phyloP scores from a whole-genome alignment of 2,797 vertebrate genomes.

The Hozukius guyotensis region DNA sequence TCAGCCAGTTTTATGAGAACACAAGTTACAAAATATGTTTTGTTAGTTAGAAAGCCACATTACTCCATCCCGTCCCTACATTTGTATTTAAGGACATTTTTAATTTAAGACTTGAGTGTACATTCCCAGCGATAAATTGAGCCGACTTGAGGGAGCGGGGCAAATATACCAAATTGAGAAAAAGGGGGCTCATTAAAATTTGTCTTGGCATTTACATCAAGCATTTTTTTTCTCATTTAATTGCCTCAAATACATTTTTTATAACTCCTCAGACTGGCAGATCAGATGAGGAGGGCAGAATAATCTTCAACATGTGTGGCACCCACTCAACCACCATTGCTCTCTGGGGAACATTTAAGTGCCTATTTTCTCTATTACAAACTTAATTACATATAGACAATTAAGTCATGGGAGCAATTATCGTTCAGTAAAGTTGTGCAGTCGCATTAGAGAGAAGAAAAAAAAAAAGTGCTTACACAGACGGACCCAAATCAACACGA shows the following conservation, averaged over 20 bases:
- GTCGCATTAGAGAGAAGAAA: conserved; percentile 19
- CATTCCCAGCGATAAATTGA: conserved; percentile 64
- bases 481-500: conserved; percentile 60
- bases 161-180: conserved; percentile 60
- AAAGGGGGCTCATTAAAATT: conserved; percentile 74
- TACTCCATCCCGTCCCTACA: conserved; percentile 46
- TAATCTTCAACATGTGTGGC: conserved; percentile 85
- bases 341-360: conserved; percentile 76
- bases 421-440: conserved; percentile 60
- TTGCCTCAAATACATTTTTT: conserved; percentile 81
- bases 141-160: conserved; percentile 53
- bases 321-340: conserved; percentile 67
- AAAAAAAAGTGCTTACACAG: conserved; percentile 46
- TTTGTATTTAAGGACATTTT: conserved; percentile 69
- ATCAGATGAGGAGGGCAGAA: conserved; percentile 72
- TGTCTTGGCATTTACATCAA: conserved; percentile 77
- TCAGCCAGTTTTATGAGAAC: conserved; percentile 44
- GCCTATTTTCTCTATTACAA: conserved; percentile 79
- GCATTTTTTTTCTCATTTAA: conserved; percentile 73
- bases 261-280: conserved; percentile 76
- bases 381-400: conserved; percentile 82
- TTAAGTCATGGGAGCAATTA: conserved; percentile 81
- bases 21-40: conserved; percentile 62
- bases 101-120: conserved; percentile 62
- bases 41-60: conserved; percentile 57